Percentiles rank a stretch among this genome's conserved stretches.
phyloP scores from a whole-genome alignment of 2,113 vertebrate genomes.

The Calyptomena viridis region DNA sequence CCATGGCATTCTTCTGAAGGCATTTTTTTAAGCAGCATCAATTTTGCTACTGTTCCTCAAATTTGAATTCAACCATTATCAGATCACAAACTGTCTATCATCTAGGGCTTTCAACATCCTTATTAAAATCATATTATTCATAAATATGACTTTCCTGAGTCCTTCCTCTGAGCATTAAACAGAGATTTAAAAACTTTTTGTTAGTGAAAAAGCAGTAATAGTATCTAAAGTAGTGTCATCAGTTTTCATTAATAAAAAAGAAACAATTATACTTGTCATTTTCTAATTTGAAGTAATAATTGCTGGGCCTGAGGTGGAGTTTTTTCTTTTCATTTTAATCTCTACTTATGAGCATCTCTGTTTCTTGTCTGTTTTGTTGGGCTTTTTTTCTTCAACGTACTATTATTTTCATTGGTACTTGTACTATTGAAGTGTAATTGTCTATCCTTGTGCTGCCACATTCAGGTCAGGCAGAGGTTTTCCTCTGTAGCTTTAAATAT shows the following conservation, averaged over 20 bases:
- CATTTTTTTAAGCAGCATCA: background rate
- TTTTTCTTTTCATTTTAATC: background rate
- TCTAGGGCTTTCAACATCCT: background rate
- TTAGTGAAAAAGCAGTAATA: background rate
- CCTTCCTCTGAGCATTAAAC: background rate
- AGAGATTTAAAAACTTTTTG: background rate
- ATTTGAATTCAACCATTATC: background rate
- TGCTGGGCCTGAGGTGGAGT: rapidly evolving
- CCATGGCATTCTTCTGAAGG: background rate
- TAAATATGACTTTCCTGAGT: background rate
- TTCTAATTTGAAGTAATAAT: background rate
- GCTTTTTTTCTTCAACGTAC: background rate
- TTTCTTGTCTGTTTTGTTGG: background rate
- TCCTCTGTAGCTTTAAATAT: background rate
- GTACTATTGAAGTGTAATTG: background rate
- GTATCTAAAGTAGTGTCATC: background rate
- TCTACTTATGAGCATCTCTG: background rate
- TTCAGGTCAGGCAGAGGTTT: background rate
- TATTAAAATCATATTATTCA: background rate
- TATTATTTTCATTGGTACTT: background rate
- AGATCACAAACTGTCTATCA: background rate
- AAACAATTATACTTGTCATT: background rate
- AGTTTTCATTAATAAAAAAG: background rate
- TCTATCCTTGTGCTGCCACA: background rate
- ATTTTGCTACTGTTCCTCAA: background rate